Evolutionary conservation across 1,140 invertebrate genomes (phyloP), one percentile per base, ranked within the genome.

Genomic region (Contarinia nasturtii): DNA sequence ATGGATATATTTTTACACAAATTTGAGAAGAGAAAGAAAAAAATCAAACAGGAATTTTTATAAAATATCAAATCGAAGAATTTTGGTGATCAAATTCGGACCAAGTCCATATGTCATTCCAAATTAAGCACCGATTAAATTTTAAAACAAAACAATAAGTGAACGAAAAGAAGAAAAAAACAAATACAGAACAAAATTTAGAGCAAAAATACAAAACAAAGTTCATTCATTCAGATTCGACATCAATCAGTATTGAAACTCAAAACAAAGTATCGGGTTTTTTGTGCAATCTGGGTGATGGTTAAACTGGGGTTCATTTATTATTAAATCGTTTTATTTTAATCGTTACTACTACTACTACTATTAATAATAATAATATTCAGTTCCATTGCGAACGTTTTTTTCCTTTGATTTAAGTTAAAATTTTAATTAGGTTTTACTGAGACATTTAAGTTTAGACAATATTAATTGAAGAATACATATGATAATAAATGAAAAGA

Each of bases 201-300:
- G 10, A 10, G 27, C 27, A 27, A 27, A 27, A 27, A 27, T 27
- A 27, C 5, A 38, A 4, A 38, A 38, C 36, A 38, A 34, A 7
- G 7, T 38, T n/a, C 12, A 17, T 17, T 38, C 36, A 38, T n/a
- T 38, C 17, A 38, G 17, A 38, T 38, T 38, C 36, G 17, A 38
- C 36, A 38, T n/a, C 17, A 38, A 38, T n/a, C 36, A 17, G 41
- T 18, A 27, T n/a, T 21, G 43, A 44, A 44, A 44, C 43, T 44
- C n/a, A 67, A 67, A 69, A 66, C 65, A 68, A 69, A 69, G 65
- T 70, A 70, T 69, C 67, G 67, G 67, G 67, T 70, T 69, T 68
- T 68, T 67, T 69, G 66, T 70, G 68, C 68, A 70, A 70, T 70
- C 66, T 63, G 66, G 67, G 67, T 70, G 67, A 66, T 63, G 68